Base-by-base conservation (phyloP, 1,140 invertebrate species). In the Melanaphis sacchari region DNA sequence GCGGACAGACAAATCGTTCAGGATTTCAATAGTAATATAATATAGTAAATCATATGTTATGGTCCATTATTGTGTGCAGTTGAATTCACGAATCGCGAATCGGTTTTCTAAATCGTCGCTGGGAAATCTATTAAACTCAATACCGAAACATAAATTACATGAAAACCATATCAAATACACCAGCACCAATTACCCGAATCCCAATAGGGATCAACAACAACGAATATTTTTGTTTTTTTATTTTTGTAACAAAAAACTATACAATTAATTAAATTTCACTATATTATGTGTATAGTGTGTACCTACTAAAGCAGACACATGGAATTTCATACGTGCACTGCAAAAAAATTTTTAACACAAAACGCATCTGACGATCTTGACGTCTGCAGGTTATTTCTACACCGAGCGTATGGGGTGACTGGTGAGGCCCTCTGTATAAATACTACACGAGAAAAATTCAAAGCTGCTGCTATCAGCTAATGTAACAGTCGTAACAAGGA, bases 1-100 rank as follows among this genome's bases (percentile, higher is more conserved):
- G 46, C 87, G 2, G 49, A 38, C n/a, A 38, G 36, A 52, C 31
- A 38, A 89, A 54, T 89, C 46, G 46, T 89, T 22, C 85, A 43
- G 85, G 38, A n/a, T 87, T 87, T n/a, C 85, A 43, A 87, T 15
- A 46, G 85, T 43, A 76, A 76, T 76, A 76, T n/a, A n/a, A 76
- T 76, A 76, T 76, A 18, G n/a, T 76, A 76, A 66, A 66, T 18
- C 59, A n/a, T 15, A 76, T n/a, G n/a, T 76, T n/a, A 36, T 76
- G 59, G 31, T 76, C 59, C 31, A 76, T 76, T 76, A n/a, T 76
- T 36, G 4, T 49, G 9, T 59, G 15, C 31, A 18, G 31, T 36
- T 18, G 15, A 15, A n/a, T 76, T 31, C 22, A n/a, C n/a, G 59
- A n/a, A 15, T 31, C 54, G 54, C 24, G 24, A 26, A 59, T 59